Percentiles rank a stretch among this genome's conserved stretches.
phyloP scores from a whole-genome alignment of 2,113 vertebrate species.

The Antennarius striatus region DNA sequence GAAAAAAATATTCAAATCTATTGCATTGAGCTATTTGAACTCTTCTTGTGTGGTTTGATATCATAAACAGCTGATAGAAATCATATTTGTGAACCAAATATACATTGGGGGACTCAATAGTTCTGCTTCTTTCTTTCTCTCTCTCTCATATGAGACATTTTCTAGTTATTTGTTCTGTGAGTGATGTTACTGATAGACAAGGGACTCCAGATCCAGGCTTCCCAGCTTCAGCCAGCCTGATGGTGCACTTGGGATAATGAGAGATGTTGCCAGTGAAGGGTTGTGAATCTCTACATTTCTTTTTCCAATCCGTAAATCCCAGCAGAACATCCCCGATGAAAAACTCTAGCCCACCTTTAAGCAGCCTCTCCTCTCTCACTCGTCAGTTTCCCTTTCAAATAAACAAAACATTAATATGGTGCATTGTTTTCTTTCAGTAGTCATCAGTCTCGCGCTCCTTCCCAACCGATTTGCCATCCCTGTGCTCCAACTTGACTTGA shows the following conservation, averaged over 20 bases:
- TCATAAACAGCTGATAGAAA: too few relatives aligned
- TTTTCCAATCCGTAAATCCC: slow-evolving; percentile 22
- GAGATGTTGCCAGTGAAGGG: neutral
- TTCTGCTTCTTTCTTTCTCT: neutral
- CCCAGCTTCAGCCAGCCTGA: slow-evolving; percentile 19
- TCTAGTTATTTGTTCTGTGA: slow-evolving; percentile 19
- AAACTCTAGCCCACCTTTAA: slow-evolving; percentile 26
- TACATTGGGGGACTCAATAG: neutral
- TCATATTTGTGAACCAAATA: too few relatives aligned
- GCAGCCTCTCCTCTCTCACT: slow-evolving; percentile 29
- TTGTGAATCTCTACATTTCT: slow-evolving; percentile 42
- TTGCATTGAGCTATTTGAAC: too few relatives aligned
- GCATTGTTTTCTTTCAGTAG: slow-evolving; percentile 37
- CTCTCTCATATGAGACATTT: neutral
- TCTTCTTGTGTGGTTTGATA: too few relatives aligned
- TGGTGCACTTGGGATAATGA: slow-evolving; percentile 18
- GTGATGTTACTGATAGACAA: slow-evolving; percentile 19
- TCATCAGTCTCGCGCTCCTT: slow-evolving; percentile 43
- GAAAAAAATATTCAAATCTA: too few relatives aligned
- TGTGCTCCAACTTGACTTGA: slow-evolving; percentile 38
- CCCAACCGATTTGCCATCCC: slow-evolving; percentile 46
- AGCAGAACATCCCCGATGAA: slow-evolving; percentile 6
- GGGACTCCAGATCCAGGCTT: slow-evolving; percentile 5
- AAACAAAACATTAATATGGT: slow-evolving; percentile 47
- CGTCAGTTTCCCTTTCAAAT: slow-evolving; percentile 23